Evolutionary conservation across 2,888 invertebrate species (phyloP), one percentile per base, ranked within the genome.

Genomic region (Drosophila incognita): DNA sequence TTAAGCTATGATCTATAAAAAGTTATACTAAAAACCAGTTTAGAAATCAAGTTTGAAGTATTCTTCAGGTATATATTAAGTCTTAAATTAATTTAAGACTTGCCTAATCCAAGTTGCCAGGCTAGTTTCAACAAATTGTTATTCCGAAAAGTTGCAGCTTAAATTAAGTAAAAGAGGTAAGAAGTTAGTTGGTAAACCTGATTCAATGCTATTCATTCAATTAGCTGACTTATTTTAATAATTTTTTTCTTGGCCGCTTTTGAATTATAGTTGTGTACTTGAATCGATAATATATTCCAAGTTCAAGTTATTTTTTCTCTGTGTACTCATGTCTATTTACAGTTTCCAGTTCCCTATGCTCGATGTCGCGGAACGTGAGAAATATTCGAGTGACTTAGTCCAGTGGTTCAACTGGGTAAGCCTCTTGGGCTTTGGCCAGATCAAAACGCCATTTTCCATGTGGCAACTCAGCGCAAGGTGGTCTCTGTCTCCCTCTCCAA

Each of bases 361-460:
- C 76, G 53, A 90, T 57, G 10, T 74, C 63, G 31, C 49, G 81
- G 73, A 90, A 85, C 87, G 87, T 89, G 86, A 84, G 91, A 86
- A 89, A 90, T 87, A 82, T 82, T 87, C 68, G 79, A 53, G 80
- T 70, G 77, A 82, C 82, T 89, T 87, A 89, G 85, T 81, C 89
- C 87, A 79, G 76, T 87, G 90, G 87, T 89, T 90, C 85, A 89
- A 84, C 70, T 68, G 53, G 63, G 48, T 90, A 87, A 87, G 86
- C 90, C 85, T 38, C 61, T 24, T 36, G 54, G 74, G 83, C 86
- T 72, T 79, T 80, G 69, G 58, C 58, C 71, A 81, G 86, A 90
- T 87, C 87, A 89, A 80, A 87, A 78, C 71, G 88, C 76, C 77
- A 83, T 77, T 81, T 74, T 83, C 68, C 62, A 48, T 65, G 46